These are phyloP conservation scores for Parascotia fuliginaria DNA, from an alignment of 2,888 invertebrate genomes.

Conservation along the genomic window DNA sequence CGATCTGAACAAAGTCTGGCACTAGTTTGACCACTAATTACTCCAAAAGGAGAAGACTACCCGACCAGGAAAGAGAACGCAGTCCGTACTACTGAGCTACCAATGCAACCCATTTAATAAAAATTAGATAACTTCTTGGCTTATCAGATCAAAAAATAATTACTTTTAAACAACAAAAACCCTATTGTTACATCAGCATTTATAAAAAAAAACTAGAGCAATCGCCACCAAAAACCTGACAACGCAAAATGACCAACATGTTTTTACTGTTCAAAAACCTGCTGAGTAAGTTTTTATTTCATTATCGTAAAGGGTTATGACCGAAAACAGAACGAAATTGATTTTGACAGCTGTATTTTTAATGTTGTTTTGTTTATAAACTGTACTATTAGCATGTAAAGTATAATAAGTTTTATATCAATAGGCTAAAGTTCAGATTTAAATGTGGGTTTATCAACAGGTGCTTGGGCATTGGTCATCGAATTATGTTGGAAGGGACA, in stretches of 20 bases:
- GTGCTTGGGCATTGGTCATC: conserved; percentile 36
- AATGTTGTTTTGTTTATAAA: conserved; percentile 29
- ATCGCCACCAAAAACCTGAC: conserved; percentile 21
- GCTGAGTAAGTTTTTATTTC: conserved; percentile 19
- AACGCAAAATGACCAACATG: conserved; percentile 33
- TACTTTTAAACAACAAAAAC: conserved; percentile 40
- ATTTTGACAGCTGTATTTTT: conserved; percentile 33
- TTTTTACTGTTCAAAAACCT: conserved; percentile 29
- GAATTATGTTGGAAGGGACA: conserved; percentile 52
- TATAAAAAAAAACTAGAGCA: conserved; percentile 35
- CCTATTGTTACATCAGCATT: conserved; percentile 37
- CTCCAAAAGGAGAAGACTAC: too few species aligned
- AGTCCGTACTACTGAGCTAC: too few species aligned
- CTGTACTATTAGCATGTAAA: conserved; percentile 2
- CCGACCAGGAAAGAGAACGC: too few species aligned
- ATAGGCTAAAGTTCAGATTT: conserved; percentile 2
- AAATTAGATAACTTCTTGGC: conserved; percentile 26
- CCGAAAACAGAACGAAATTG: conserved; percentile 20
- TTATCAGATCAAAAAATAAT: conserved; percentile 42
- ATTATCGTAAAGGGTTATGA: conserved; percentile 25
- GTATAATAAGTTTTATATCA: conserved; percentile 6
- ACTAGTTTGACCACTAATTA: too few species aligned
- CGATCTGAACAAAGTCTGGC: too few species aligned
- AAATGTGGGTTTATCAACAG: conserved; percentile 23
- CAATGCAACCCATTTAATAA: conserved; percentile 8